phyloP scores from a whole-genome alignment of 2,113 vertebrate genomes.

The Columbina picui region DNA sequence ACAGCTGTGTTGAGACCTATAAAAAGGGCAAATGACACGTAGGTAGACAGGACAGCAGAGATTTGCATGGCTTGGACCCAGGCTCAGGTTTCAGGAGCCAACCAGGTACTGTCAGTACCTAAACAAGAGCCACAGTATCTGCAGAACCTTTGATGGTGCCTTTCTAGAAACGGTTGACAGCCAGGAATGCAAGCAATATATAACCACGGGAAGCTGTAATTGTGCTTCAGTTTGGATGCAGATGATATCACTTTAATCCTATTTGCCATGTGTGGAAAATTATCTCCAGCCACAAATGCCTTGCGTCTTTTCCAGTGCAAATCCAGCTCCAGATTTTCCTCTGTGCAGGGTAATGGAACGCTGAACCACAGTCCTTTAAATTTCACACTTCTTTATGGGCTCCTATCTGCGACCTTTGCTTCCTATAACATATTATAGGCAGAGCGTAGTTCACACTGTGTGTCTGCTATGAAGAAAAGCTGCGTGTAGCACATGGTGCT shows the following conservation, averaged over 20 bases:
- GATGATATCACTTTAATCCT: not conserved
- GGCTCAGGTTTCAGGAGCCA: not conserved
- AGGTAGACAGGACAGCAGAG: not conserved
- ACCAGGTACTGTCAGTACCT: not conserved
- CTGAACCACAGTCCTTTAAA: not conserved
- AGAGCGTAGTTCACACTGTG: rapidly evolving
- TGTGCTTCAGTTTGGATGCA: not conserved
- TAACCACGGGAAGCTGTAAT: not conserved
- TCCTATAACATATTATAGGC: rapidly evolving
- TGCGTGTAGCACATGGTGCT: rapidly evolving
- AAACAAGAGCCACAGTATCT: not conserved
- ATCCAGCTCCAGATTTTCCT: not conserved
- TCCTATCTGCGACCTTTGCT: not conserved
- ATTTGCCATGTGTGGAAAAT: not conserved
- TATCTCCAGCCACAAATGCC: not conserved
- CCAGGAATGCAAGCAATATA: not conserved
- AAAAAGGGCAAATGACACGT: not conserved
- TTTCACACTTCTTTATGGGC: not conserved
- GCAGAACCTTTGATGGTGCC: not conserved
- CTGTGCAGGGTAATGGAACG: rapidly evolving
- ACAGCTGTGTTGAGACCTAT: not conserved
- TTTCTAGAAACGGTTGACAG: not conserved
- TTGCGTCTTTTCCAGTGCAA: not conserved
- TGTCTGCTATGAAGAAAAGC: not conserved
- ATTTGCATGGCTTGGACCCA: not conserved